Evolutionary conservation across 2,113 vertebrate genomes (phyloP), one percentile per base, ranked within the genome.

Genomic region (Toxotes jaculatrix): DNA sequence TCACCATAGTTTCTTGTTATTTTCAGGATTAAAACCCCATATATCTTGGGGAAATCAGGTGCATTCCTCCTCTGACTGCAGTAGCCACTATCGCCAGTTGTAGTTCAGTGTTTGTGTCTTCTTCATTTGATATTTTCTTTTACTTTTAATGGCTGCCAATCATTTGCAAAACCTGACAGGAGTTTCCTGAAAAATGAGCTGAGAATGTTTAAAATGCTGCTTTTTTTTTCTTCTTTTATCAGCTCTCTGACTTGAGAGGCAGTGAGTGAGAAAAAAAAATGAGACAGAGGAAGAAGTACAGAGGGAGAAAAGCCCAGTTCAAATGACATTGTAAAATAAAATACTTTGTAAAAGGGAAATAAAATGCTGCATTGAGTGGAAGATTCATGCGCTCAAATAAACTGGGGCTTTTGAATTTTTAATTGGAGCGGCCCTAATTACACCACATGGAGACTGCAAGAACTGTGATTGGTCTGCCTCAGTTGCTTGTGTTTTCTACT

Each of bases 311-410:
- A 93, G 95, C 95, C 95, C 95, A 93, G 93, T 96, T 97, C 96
- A 96, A 97, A 96, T 97, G 97, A 96, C 92, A 94, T 92, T 95
- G 95, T 96, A 97, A 97, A 98, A 97, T 97, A 97, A 97, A 99
- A 98, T 96, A 97, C 97, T 97, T 97, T 96, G 97, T 97, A 98
- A 98, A 27, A 98, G 88, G 92, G 95, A 96, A 98, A 98, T 98
- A 98, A 98, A 99, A 99, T 96, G 97, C 96, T 83, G 87, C 93
- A 96, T 96, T 93, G 94, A 89, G 86, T 87, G 84, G 91, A 98
- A 98, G 97, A 99, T 97, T 98, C 97, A 98, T 99, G 97, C 91
- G 97, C 98, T 98, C 97, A 98, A 99, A 99, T 98, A 98, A 98
- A 98, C 96, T 96, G 96, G 96, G 95, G 95, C 94, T 97, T 97